A percentile compares a stretch with the other conserved stretches of the same genome.
Evolutionary conservation across 2,797 vertebrate species (phyloP).

Genomic region (Loris lydekkerianus): DNA sequence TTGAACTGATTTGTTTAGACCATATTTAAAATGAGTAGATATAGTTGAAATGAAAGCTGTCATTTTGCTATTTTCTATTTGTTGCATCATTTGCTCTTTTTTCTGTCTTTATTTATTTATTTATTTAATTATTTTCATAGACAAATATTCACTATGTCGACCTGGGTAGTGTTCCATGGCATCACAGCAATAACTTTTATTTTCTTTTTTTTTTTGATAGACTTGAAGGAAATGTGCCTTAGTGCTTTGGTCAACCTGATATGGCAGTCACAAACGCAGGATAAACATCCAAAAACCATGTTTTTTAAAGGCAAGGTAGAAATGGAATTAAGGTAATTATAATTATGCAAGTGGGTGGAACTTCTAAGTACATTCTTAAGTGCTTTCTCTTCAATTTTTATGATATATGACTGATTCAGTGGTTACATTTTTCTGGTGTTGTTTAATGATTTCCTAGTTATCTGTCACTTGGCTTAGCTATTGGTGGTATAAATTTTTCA

Average conservation of each 20-base stretch:
- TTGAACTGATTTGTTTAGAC: no score
- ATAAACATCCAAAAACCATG: constrained; percentile 98
- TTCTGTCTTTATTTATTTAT: no score
- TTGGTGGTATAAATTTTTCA: constrained; percentile 32
- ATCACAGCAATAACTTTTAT: no score
- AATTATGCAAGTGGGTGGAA: not conserved
- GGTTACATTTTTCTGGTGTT: not conserved
- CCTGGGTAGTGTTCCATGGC: no score
- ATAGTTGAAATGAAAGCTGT: no score
- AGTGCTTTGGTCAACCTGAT: constrained; percentile 95
- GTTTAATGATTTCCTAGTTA: constrained; percentile 11
- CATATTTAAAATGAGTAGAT: no score
- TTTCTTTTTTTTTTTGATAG: no score
- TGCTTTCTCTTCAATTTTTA: not conserved
- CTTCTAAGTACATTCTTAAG: not conserved
- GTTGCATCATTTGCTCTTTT: no score
- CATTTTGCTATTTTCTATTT: no score
- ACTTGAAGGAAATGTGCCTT: no score
- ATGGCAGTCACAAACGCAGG: constrained; percentile 97
- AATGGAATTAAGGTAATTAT: not conserved
- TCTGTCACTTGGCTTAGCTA: not conserved
- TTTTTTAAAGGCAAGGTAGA: constrained; percentile 99
- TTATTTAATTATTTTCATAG: no score
- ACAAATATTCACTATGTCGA: not conserved
- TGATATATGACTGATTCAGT: not conserved